A percentile compares a stretch with the other conserved stretches of the same genome.
Evolutionary conservation across 1,140 invertebrate species (phyloP).

Genomic region (Cydia splendana): DNA sequence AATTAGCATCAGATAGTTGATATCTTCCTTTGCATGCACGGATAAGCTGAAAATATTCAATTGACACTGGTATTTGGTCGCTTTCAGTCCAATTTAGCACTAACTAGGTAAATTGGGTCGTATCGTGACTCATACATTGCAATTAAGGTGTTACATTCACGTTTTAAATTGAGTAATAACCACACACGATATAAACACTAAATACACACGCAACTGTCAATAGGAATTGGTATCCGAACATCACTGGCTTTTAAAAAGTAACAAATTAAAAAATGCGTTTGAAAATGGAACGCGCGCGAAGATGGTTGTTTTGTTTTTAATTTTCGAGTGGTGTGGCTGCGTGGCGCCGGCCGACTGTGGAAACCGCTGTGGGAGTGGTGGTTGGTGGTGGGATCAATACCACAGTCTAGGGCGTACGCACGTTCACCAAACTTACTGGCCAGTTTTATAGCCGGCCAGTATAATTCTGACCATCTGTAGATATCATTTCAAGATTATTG

Average conservation of each 20-base stretch:
- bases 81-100: constrained; percentile 11
- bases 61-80: constrained; percentile 13
- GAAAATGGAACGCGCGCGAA: constrained; percentile 27
- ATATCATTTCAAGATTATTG: neutral
- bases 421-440: constrained; percentile 56
- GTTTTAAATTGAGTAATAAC: constrained; percentile 9
- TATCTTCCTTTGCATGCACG: constrained; percentile 56
- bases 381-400: constrained; percentile 74
- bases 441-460: constrained; percentile 51
- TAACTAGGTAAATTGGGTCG: constrained; percentile 19
- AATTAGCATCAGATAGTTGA: constrained; percentile 73
- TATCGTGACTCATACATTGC: constrained; percentile 9
- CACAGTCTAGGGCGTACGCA: constrained; percentile 73
- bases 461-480: neutral
- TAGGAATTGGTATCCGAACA: neutral
- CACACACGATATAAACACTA: neutral
- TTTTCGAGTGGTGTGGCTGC: constrained; percentile 57
- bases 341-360: constrained; percentile 71
- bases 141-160: constrained; percentile 16
- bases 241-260: neutral
- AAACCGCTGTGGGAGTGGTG: constrained; percentile 63
- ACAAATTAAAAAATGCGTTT: constrained; percentile 18
- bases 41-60: constrained; percentile 4
- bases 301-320: constrained; percentile 40
- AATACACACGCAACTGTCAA: neutral